These are phyloP conservation scores for Ursus arctos DNA, from an alignment of 2,113 vertebrate species.

Conservation along the genomic window DNA sequence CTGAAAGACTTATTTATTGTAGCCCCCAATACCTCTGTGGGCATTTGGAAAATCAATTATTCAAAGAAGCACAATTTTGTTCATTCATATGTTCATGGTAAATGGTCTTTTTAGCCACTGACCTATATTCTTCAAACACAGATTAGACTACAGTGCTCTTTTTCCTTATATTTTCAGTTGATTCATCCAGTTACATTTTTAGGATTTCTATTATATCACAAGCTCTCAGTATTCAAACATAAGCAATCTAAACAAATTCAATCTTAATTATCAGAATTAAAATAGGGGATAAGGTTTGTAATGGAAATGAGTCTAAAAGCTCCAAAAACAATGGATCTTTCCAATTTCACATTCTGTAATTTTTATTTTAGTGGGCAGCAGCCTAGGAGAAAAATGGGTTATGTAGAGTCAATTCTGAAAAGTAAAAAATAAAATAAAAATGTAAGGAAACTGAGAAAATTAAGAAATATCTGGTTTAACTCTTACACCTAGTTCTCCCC, in stretches of 20 bases:
- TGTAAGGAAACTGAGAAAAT: background rate
- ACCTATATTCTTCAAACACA: background rate
- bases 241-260: background rate
- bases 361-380: background rate
- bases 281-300: background rate
- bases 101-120: background rate
- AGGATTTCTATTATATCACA: background rate
- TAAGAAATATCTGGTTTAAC: background rate
- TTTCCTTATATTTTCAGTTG: background rate
- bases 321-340: background rate
- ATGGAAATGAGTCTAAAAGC: slow-evolving; percentile 18
- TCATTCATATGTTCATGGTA: background rate
- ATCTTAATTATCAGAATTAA: slow-evolving; percentile 26
- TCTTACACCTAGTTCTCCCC: background rate
- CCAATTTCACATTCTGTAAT: background rate
- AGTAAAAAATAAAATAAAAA: background rate
- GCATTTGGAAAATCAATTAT: slow-evolving; percentile 22
- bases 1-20: slow-evolving; percentile 3
- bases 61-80: background rate
- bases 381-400: slow-evolving; percentile 35
- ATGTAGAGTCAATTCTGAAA: background rate
- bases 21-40: background rate
- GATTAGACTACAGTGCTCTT: background rate
- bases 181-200: background rate
- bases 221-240: background rate